Evolutionary conservation across 1,140 invertebrate genomes (phyloP), one percentile per base, ranked within the genome.

Genomic region (Anastrepha obliqua): DNA sequence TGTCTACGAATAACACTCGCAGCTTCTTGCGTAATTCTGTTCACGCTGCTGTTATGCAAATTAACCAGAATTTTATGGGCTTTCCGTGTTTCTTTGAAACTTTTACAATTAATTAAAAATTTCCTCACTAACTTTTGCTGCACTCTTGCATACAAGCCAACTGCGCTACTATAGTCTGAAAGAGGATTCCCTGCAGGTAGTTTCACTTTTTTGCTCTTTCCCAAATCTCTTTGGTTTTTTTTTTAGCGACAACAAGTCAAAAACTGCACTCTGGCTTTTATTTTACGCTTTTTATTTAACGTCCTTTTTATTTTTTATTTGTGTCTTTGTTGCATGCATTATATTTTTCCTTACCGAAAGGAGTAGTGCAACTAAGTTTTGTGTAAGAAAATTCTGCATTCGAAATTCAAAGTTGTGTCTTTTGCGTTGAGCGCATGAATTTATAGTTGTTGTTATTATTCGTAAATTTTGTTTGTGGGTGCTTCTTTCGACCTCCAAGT

Each of bases 101-200:
- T 81, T 81, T 58, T 81, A 81, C 44, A 81, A 81, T 81, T 81
- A 81, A 81, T 81, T 81, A 81, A 81, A 55, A 81, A 81, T 81
- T 58, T 81, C 20, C 47, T 29, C 20, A 81, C 47, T 81, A 81
- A 51, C 74, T 81, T 70, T n/a, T 20, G 74, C 74, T 81, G 47
- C n/a, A 29, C 74, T 20, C 47, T 81, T 55, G n/a, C 47, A 55
- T 55, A 55, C 51, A 8, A 8, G 51, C 1, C 51, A 55, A 55
- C 51, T 55, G 51, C 51, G 51, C 51, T 11, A 55, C 51, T 1
- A 55, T 55, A 55, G 51, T 8, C 51, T 55, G 51, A 55, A 0
- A 55, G 8, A 7, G 20, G 20, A 39, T 3, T 42, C 29, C 3
- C 7, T 39, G 11, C 15, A 15, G 15, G 42, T 44, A 11, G 15